These are phyloP conservation scores for Microctenopoma stevenorrisi DNA, from an alignment of 2,797 vertebrate genomes.

Conservation along the genomic window DNA sequence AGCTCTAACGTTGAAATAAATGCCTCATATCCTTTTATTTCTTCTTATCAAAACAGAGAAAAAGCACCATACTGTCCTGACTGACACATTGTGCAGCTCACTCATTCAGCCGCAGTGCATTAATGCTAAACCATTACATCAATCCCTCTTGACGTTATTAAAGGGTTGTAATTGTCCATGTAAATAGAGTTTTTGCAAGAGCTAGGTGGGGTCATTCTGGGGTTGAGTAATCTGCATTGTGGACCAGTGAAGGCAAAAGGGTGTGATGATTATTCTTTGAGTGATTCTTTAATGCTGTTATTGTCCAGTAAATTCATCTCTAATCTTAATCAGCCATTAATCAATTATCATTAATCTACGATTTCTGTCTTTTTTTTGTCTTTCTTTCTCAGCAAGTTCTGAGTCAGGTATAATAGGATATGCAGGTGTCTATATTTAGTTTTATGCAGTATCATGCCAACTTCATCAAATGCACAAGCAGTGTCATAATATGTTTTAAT, in stretches of 20 bases:
- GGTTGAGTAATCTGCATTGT: constrained; percentile 52
- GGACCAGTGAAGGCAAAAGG: constrained; percentile 25
- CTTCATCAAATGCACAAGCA: constrained; percentile 19
- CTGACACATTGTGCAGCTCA: constrained; percentile 27
- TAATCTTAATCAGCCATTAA: constrained; percentile 18
- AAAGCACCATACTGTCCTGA: constrained; percentile 25
- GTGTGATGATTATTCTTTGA: constrained; percentile 39
- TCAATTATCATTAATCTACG: background rate
- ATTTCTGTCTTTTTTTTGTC: background rate
- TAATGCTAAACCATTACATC: constrained; percentile 75
- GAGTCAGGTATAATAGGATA: background rate
- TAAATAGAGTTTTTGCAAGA: constrained; percentile 58
- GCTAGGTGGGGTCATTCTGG: constrained; percentile 63
- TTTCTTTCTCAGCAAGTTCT: constrained; percentile 18
- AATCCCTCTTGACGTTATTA: constrained; percentile 58
- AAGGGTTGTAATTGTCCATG: constrained; percentile 54
- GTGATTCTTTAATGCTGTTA: constrained; percentile 39
- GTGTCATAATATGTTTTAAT: constrained; percentile 41
- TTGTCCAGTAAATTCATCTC: constrained; percentile 31
- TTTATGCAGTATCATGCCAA: constrained; percentile 33
- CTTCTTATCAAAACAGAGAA: constrained; percentile 52
- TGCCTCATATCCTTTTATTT: constrained; percentile 49
- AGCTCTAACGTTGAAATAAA: constrained; percentile 27
- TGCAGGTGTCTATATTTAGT: constrained; percentile 10
- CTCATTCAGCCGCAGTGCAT: constrained; percentile 33